These are phyloP conservation scores for Ciconia nigra DNA, from an alignment of 2,797 vertebrate species.

Conservation along the genomic window DNA sequence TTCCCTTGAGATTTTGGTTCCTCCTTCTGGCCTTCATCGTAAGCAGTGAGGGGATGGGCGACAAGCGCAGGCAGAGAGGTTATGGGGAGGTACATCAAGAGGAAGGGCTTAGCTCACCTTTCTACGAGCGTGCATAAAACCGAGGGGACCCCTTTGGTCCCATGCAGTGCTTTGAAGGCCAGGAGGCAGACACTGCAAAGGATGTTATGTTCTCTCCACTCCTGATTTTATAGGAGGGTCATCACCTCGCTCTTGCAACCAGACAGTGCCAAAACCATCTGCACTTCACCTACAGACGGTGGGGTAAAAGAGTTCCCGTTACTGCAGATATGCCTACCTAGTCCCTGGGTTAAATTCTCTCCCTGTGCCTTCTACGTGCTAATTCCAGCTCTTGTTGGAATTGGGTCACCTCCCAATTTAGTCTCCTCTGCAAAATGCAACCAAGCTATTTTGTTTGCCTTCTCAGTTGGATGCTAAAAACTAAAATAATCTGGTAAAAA, in stretches of 20 bases:
- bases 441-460: neutral
- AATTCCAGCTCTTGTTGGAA: neutral
- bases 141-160: neutral
- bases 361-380: neutral
- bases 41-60: neutral
- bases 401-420: slow-evolving; percentile 25
- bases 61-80: neutral
- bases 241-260: neutral
- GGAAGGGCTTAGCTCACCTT: neutral
- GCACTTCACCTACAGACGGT: neutral
- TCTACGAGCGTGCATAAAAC: fast-evolving
- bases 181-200: neutral
- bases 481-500: slow-evolving; percentile 2
- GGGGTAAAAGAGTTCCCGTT: neutral
- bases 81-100: neutral
- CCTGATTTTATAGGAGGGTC: neutral
- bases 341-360: neutral
- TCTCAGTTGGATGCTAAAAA: neutral
- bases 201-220: neutral
- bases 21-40: neutral
- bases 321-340: neutral
- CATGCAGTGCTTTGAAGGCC: neutral
- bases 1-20: neutral
- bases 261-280: neutral
- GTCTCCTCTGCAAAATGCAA: neutral